Conservation (phyloP, 2,888 invertebrate species). For the Limnephilus rhombicus region DNA sequence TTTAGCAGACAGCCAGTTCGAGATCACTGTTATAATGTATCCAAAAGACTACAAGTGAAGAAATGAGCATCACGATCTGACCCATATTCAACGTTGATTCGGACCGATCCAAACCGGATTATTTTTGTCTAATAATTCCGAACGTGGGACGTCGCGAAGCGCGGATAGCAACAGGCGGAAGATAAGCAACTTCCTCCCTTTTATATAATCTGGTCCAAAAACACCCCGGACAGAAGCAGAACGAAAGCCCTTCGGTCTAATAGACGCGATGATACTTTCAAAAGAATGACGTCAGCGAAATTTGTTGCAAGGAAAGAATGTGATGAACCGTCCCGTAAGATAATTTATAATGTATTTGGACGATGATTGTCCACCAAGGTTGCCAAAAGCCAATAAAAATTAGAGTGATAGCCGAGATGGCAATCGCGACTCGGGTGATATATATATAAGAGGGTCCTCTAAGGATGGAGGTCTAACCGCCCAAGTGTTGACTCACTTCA, state of each 20-base stretch:
- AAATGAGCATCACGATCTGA: slow-evolving; percentile 36
- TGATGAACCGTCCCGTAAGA: not conserved
- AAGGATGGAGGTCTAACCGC: slow-evolving; percentile 16
- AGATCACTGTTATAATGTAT: not conserved
- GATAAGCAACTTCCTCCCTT: slow-evolving; percentile 12
- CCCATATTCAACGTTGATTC: slow-evolving; percentile 44
- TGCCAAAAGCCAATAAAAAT: slow-evolving; percentile 24
- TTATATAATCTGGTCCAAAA: not conserved
- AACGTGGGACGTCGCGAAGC: slow-evolving; percentile 20
- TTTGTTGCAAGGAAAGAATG: not conserved
- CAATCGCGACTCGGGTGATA: not conserved
- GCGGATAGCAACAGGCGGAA: slow-evolving; percentile 46
- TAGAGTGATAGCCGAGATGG: slow-evolving; percentile 28
- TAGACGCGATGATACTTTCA: not conserved
- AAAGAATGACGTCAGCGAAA: not conserved
- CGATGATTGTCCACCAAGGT: slow-evolving; percentile 29
- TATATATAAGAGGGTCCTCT: slow-evolving; percentile 23
- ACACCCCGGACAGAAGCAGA: not conserved
- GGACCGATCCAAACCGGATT: slow-evolving; percentile 47
- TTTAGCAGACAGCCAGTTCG: not conserved
- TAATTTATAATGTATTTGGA: not conserved
- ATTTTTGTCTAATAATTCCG: slow-evolving; percentile 7
- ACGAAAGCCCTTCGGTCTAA: not conserved
- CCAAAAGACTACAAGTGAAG: not conserved
- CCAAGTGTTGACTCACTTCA: slow-evolving; percentile 33